Conservation (phyloP, 2,113 vertebrate genomes). For the Sebastes schlegelii region DNA sequence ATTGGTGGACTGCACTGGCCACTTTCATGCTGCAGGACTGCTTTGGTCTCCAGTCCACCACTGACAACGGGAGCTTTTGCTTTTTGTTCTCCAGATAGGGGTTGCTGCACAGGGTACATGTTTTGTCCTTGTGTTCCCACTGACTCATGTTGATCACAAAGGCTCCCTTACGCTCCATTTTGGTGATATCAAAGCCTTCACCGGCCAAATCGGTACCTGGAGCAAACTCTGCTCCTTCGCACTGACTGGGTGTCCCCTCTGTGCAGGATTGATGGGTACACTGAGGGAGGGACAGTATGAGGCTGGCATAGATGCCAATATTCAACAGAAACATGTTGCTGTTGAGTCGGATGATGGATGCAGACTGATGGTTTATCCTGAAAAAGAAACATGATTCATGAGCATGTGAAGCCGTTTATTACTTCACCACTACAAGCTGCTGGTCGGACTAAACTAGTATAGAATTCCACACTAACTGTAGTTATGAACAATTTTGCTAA, state of each 20-base stretch:
- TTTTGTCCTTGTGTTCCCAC: constrained; percentile 79
- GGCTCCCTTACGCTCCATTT: constrained; percentile 80
- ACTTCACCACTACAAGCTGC: background rate
- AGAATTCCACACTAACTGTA: too few relatives aligned
- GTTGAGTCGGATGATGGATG: too few relatives aligned
- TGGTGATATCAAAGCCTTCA: constrained; percentile 85
- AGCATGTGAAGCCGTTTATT: background rate
- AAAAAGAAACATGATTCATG: constrained; percentile 3
- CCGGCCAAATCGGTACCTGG: constrained; percentile 81
- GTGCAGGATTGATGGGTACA: constrained; percentile 53
- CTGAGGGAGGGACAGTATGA: constrained; percentile 59
- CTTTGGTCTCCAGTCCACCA: constrained; percentile 84
- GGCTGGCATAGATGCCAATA: constrained; percentile 4
- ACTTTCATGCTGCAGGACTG: constrained; percentile 77
- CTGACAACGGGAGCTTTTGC: constrained; percentile 84
- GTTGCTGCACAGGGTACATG: constrained; percentile 86
- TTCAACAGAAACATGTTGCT: constrained; percentile 57
- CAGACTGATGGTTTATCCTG: constrained; percentile 22
- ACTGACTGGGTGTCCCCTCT: constrained; percentile 65
- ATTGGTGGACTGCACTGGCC: constrained; percentile 68
- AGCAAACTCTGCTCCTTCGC: constrained; percentile 73
- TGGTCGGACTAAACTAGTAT: too few relatives aligned
- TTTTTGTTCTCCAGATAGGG: constrained; percentile 59
- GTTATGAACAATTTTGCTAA: too few relatives aligned
- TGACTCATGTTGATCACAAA: constrained; percentile 78